Evolutionary conservation across 2,888 invertebrate genomes (phyloP).

Genomic region (Drosophila merina): DNA sequence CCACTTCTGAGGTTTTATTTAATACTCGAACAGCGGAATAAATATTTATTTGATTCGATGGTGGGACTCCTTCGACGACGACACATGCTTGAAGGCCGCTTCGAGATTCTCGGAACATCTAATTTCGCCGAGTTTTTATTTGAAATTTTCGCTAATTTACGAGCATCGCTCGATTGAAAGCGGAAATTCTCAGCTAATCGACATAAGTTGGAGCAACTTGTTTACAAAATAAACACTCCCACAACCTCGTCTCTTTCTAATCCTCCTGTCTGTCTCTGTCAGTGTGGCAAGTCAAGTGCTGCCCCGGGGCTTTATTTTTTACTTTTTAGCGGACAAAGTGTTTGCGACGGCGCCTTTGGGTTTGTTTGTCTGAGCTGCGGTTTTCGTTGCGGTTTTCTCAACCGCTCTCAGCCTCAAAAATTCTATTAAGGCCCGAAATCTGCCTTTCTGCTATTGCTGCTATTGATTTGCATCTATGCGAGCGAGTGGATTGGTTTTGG

Average conservation of each 20-base stretch:
- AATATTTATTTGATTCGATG: conserved; percentile 52
- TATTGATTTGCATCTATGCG: conserved; percentile 74
- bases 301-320: conserved; percentile 27
- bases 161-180: conserved; percentile 41
- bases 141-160: conserved; percentile 59
- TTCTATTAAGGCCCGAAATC: conserved; percentile 65
- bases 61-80: conserved; percentile 13
- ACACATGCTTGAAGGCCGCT: conserved; percentile 53
- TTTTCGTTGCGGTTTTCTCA: conserved; percentile 44
- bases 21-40: conserved; percentile 26
- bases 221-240: conserved; percentile 48
- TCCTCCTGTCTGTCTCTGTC: conserved; percentile 6
- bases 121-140: conserved; percentile 42
- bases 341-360: conserved; percentile 68
- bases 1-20: conserved; percentile 52
- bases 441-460: conserved; percentile 10
- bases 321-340: conserved; percentile 41
- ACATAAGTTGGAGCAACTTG: conserved; percentile 58
- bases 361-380: conserved; percentile 68
- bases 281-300: conserved; percentile 31
- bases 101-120: conserved; percentile 55
- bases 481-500: conserved; percentile 23
- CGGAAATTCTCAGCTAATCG: conserved; percentile 65
- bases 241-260: conserved; percentile 1
- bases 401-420: conserved; percentile 48